Evolutionary conservation across 1,140 invertebrate genomes (phyloP).

Genomic region (Acromyrmex heyeri): DNA sequence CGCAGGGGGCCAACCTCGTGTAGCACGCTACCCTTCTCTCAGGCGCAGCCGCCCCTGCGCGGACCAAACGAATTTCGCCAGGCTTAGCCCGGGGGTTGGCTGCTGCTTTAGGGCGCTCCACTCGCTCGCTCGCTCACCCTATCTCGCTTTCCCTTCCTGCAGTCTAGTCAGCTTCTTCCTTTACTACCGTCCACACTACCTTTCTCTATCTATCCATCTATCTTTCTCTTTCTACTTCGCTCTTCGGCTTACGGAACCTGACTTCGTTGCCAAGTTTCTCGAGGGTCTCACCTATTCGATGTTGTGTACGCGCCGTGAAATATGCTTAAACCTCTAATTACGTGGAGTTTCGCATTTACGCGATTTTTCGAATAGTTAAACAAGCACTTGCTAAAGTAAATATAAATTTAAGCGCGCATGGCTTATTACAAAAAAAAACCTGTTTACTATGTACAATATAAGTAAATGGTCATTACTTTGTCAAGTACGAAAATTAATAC

Average conservation of each 20-base stretch:
- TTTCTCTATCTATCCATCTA: slow-evolving; percentile 20
- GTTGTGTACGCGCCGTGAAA: slow-evolving; percentile 53
- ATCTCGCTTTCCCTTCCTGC: slow-evolving; percentile 5
- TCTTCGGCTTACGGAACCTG: slow-evolving; percentile 31
- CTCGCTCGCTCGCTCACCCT: slow-evolving; percentile 47
- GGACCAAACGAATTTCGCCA: slow-evolving; percentile 76
- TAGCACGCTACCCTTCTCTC: slow-evolving; percentile 44
- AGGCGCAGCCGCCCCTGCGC: slow-evolving; percentile 75
- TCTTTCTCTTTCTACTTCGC: slow-evolving; percentile 5
- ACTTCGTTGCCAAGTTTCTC: slow-evolving; percentile 55
- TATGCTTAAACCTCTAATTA: slow-evolving; percentile 56
- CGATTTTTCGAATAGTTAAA: slow-evolving; percentile 45
- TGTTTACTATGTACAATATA: neutral
- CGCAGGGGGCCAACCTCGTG: slow-evolving; percentile 24
- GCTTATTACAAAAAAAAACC: neutral
- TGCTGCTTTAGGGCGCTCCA: slow-evolving; percentile 70
- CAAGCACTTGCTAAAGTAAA: slow-evolving; percentile 16
- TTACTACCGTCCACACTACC: slow-evolving; percentile 27
- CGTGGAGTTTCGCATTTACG: slow-evolving; percentile 38
- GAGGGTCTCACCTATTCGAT: slow-evolving; percentile 55
- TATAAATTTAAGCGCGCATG: neutral
- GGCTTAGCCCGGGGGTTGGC: slow-evolving; percentile 77
- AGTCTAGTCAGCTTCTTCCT: slow-evolving; percentile 38
- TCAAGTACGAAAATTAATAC: neutral
- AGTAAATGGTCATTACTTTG: slow-evolving; percentile 24